A percentile compares a stretch with the other conserved stretches of the same genome.
Conservation (phyloP, 2,888 invertebrate genomes). For the Ochlodes sylvanus region DNA sequence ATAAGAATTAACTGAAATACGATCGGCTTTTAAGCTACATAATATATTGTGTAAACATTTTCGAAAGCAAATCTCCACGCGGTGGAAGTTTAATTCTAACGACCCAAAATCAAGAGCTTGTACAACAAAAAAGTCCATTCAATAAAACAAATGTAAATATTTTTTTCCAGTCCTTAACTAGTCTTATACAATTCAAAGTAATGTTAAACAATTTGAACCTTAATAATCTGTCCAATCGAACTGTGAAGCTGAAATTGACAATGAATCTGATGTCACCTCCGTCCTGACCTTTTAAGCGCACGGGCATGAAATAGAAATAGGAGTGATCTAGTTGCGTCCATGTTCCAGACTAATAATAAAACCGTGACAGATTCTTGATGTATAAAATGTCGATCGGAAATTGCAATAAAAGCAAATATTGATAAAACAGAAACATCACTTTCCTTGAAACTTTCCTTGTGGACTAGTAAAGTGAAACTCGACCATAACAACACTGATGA, state of each 20-base stretch:
- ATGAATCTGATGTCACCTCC: neutral
- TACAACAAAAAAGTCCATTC: too few species aligned
- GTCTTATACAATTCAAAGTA: neutral
- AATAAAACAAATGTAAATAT: too few species aligned
- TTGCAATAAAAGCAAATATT: too few species aligned
- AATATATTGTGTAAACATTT: too few species aligned
- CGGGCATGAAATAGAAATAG: neutral
- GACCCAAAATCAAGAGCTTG: too few species aligned
- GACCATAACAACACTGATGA: slow-evolving; percentile 11
- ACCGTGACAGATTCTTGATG: neutral
- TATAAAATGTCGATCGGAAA: too few species aligned
- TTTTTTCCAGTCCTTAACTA: too few species aligned
- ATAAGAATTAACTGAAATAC: too few species aligned
- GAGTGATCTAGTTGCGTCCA: neutral
- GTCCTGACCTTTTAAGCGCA: neutral
- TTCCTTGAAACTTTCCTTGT: neutral
- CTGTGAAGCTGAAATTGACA: neutral
- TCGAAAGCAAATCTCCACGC: too few species aligned
- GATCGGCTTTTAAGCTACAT: too few species aligned
- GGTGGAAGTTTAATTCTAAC: too few species aligned
- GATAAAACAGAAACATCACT: too few species aligned
- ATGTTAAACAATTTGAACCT: neutral
- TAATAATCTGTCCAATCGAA: neutral
- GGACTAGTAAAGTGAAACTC: neutral
- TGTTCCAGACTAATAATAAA: neutral